These are phyloP conservation scores for Bombus difficillimus DNA, from an alignment of 1,140 invertebrate genomes.

Conservation along the genomic window DNA sequence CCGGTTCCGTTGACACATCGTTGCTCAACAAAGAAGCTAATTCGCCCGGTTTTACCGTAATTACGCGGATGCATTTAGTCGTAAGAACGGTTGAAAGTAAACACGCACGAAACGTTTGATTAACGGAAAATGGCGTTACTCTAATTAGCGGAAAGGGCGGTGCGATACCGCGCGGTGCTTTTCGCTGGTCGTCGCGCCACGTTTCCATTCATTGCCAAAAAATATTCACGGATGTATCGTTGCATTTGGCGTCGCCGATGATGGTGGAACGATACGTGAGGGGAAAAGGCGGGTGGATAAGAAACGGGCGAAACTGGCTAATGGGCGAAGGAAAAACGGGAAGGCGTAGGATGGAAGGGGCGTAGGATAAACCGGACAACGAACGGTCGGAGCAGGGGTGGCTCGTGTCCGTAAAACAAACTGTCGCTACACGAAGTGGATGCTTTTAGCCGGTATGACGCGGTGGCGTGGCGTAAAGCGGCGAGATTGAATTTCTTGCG, in stretches of 20 bases:
- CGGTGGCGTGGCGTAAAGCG: slow-evolving; percentile 53
- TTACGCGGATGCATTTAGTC: background rate
- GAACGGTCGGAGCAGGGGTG: background rate
- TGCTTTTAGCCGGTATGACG: slow-evolving; percentile 62
- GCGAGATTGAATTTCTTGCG: slow-evolving; percentile 63
- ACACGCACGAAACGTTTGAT: slow-evolving; percentile 3
- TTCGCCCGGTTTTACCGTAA: background rate
- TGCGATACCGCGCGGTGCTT: background rate
- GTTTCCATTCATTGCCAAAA: background rate
- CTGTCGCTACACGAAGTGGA: slow-evolving; percentile 54
- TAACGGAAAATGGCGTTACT: slow-evolving; percentile 4
- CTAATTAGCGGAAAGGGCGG: background rate
- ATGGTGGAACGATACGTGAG: background rate
- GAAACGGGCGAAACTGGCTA: background rate
- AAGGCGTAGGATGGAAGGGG: slow-evolving; percentile 3
- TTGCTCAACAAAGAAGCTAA: slow-evolving; percentile 14
- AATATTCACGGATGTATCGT: background rate
- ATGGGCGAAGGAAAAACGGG: slow-evolving; percentile 38
- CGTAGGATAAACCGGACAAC: slow-evolving; percentile 6
- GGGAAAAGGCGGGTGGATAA: background rate
- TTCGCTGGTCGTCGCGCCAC: too few relatives aligned
- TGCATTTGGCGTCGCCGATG: background rate
- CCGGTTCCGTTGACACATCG: background rate
- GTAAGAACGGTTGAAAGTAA: background rate
- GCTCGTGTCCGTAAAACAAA: slow-evolving; percentile 61